These are phyloP conservation scores for Anolis apletophallus DNA, from an alignment of 2,797 vertebrate species.

Conservation along the genomic window DNA sequence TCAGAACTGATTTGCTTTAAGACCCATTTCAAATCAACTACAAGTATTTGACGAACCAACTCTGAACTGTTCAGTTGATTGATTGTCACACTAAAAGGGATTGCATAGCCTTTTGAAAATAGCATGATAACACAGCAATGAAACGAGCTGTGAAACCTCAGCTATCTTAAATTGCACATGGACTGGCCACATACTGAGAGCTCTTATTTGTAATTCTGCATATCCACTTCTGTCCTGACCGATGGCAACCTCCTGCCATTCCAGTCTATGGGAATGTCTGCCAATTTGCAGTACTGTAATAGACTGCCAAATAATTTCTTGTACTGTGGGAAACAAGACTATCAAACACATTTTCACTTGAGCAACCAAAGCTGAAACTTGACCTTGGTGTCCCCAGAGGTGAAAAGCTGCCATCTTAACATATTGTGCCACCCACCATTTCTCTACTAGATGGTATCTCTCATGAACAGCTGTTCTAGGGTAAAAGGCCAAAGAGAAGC, in stretches of 20 bases:
- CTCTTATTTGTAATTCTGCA: background rate
- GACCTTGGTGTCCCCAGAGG: background rate
- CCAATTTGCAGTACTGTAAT: conserved; percentile 3
- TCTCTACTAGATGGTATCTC: conserved; percentile 33
- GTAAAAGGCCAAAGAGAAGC: conserved; percentile 55
- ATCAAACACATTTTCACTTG: conserved; percentile 37
- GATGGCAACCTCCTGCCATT: background rate
- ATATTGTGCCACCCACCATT: background rate
- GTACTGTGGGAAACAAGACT: conserved; percentile 19
- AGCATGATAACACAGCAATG: conserved; percentile 13
- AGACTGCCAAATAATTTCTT: conserved; percentile 28
- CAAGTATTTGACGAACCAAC: background rate
- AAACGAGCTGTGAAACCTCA: background rate
- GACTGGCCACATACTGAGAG: background rate
- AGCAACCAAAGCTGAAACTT: conserved; percentile 20
- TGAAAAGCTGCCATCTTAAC: conserved; percentile 36
- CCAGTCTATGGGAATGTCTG: background rate
- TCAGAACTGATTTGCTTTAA: too few relatives aligned
- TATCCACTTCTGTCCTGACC: background rate
- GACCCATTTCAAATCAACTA: background rate
- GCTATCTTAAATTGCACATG: background rate
- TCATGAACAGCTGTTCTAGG: conserved; percentile 45
- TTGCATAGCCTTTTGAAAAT: conserved; percentile 1
- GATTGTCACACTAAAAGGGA: background rate
- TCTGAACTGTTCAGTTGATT: background rate